These are phyloP conservation scores for Aldabrachelys gigantea DNA, from an alignment of 2,113 vertebrate genomes.

Conservation along the genomic window DNA sequence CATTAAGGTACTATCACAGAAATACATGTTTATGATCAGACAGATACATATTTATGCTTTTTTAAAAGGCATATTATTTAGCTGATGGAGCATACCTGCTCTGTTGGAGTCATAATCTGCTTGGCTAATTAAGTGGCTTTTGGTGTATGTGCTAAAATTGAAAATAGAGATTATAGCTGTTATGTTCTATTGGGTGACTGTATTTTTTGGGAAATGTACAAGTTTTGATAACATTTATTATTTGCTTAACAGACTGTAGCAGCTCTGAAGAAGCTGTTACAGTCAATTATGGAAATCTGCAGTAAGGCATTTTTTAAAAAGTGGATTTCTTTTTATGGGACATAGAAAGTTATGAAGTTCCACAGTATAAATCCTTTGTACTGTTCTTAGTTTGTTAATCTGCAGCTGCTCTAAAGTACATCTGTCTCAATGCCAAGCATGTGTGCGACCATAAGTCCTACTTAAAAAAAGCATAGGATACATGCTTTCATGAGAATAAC, in stretches of 20 bases:
- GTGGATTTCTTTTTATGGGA: not conserved
- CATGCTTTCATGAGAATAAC: not conserved
- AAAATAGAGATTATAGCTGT: not conserved
- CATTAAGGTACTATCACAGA: not conserved
- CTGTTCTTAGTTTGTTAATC: not conserved
- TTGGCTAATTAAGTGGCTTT: not conserved
- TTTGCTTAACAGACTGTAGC: not conserved
- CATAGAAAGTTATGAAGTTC: not conserved
- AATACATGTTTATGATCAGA: not conserved
- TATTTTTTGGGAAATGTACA: not conserved
- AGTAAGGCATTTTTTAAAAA: not conserved
- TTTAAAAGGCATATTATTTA: not conserved
- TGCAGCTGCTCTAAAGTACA: not conserved
- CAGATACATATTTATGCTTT: not conserved
- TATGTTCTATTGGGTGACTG: not conserved
- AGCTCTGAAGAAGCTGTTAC: not conserved
- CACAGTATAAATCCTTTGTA: not conserved
- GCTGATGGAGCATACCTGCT: not conserved
- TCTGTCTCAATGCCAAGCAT: not conserved
- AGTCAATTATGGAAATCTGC: not conserved
- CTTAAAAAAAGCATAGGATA: not conserved
- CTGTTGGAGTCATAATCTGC: not conserved
- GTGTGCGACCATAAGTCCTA: constrained; percentile 12
- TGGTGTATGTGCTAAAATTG: not conserved
- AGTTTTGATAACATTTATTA: constrained; percentile 10